phyloP scores from a whole-genome alignment of 2,888 invertebrate species.

The Chalcosyrphus nemorum region DNA sequence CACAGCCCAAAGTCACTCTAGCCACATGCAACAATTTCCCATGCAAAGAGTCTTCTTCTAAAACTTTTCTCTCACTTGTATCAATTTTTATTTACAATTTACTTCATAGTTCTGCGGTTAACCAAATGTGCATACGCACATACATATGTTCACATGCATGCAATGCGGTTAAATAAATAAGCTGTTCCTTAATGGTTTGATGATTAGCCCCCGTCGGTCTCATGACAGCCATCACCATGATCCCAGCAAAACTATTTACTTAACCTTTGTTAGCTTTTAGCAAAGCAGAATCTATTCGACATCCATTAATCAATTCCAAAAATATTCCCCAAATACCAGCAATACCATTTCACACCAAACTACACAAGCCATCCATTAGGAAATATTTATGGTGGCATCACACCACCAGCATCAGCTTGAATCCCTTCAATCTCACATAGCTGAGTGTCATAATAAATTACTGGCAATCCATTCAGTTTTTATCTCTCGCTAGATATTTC shows the following conservation, averaged over 20 bases:
- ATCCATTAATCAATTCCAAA: constrained; percentile 2
- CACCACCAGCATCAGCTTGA: not conserved
- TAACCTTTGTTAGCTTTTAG: constrained; percentile 13
- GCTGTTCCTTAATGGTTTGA: constrained; percentile 2
- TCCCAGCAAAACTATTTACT: constrained; percentile 12
- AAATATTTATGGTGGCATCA: not conserved
- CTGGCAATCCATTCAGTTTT: not conserved
- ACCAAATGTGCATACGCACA: too few relatives aligned
- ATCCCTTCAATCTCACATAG: constrained; percentile 2
- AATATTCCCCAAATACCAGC: constrained; percentile 13
- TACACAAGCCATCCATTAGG: not conserved
- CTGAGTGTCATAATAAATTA: constrained; percentile 1
- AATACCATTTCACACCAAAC: not conserved
- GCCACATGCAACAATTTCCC: not conserved
- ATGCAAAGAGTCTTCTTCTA: not conserved
- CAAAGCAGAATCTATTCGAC: not conserved
- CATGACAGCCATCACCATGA: not conserved
- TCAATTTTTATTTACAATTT: not conserved
- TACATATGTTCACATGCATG: not conserved
- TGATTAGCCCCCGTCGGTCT: constrained; percentile 30
- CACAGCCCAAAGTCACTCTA: not conserved
- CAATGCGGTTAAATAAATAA: constrained; percentile 5
- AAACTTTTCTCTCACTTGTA: not conserved
- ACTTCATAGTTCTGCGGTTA: not conserved
- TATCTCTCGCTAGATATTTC: not conserved